Evolutionary conservation across 2,113 vertebrate genomes (phyloP), one percentile per base, ranked within the genome.

Genomic region (Platichthys stellatus): DNA sequence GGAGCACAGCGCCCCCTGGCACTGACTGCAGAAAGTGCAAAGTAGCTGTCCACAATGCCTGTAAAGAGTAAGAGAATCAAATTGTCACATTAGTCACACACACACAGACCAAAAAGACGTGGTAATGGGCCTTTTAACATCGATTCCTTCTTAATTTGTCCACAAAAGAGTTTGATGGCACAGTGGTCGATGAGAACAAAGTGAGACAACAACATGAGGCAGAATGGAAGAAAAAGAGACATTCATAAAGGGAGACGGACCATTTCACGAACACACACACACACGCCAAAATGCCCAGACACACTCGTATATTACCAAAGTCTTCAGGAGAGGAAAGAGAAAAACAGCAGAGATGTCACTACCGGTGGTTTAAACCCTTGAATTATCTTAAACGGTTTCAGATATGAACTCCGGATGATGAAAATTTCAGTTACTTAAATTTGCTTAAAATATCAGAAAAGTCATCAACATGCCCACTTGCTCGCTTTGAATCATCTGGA

Each of bases 1-100:
- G 79, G 76, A 95, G 65, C 80, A 92, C 60, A 82, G 91, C 90
- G 13, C 89, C 86, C 72, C 85, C 85, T 72, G 90, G 87, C 69
- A 83, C 64, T 72, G 91, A 83, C 62, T 85, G 90, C 51, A 74
- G 53, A 74, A 87, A 59, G 69, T 69, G 67, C 70, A 86, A 81
- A 68, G 85, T 61, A 63, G 67, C 72, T 61, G 80, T 84, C 89
- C 92, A 88, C 21, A 85, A 75, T 2, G 53, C 92, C 94, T 95
- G 93, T 53, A 79, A 86, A 93, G 66, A 90, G 62, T 81, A 86
- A 93, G 67, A 90, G 62, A 89, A 49, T 38, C 71, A 73, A 49
- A 82, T 54, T 18, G 45, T 86, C 60, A 86, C 31, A 20, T n/a
- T 38, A 53, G 60, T 57, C 49, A 60, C 67, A 80, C 66, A 49